Evolutionary conservation across 2,797 vertebrate genomes (phyloP).

Genomic region (Spheniscus humboldti): DNA sequence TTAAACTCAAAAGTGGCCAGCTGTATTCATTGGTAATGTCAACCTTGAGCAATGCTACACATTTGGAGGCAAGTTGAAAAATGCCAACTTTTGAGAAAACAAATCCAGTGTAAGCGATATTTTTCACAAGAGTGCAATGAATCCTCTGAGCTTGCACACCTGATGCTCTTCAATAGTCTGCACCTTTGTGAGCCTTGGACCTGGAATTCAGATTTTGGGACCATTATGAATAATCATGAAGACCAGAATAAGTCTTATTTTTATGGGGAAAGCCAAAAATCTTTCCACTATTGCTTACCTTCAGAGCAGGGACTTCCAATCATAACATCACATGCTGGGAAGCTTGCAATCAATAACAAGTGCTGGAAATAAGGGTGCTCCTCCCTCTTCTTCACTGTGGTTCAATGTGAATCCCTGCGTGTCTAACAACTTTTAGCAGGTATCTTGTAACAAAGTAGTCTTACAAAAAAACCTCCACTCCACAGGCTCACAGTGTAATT

Average conservation of each 20-base stretch:
- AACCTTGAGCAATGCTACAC: neutral
- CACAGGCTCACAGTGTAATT: neutral
- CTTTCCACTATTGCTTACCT: neutral
- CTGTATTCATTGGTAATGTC: neutral
- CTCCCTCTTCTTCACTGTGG: neutral
- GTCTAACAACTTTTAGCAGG: neutral
- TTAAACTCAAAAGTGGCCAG: neutral
- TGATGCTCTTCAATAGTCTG: neutral
- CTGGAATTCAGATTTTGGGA: neutral
- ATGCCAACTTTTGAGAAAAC: neutral
- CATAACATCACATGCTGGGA: neutral
- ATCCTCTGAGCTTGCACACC: fast-evolving
- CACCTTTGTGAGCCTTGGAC: neutral
- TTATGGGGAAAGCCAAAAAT: neutral
- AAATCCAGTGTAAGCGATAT: fast-evolving
- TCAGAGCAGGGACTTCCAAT: neutral
- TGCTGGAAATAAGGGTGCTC: neutral
- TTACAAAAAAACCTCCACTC: neutral
- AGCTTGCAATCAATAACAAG: neutral
- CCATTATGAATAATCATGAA: neutral
- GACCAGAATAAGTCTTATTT: neutral
- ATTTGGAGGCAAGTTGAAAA: neutral
- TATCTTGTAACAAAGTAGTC: neutral
- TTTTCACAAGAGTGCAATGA: neutral
- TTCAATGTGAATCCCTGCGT: neutral